Evolutionary conservation across 1,140 invertebrate genomes (phyloP), one percentile per base, ranked within the genome.

Genomic region (Aporrectodea caliginosa): DNA sequence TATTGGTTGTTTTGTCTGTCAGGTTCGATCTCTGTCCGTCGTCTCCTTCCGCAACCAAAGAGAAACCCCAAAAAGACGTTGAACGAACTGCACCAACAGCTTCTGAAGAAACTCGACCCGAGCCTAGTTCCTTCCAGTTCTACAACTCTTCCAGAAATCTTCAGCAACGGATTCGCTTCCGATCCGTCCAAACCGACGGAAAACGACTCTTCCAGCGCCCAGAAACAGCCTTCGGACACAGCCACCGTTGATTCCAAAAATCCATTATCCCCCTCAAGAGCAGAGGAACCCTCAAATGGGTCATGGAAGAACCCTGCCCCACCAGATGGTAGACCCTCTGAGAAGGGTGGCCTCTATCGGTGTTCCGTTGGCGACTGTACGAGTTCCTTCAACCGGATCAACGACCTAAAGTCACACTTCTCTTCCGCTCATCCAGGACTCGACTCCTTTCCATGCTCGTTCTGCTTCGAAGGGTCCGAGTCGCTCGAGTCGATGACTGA

Each of bases 401-500:
- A 58, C 22, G 43, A 58, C 43, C 22, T 58, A 22, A 58, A 58
- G 43, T 6, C 22, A 22, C 43, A 58, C 43, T 12, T 58, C 6
- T 12, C 6, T 58, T 6, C 6, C 22, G 43, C 6, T 12, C 43
- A 58, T 58, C 6, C 22, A 6, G 22, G 43, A 12, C 43, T 58
- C 43, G 22, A 32, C 31, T 22, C 1, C 73, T 75, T 75, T 69
- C 78, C 69, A 1, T 43, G 30, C 16, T 1, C 35, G 34, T 29
- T 30, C 2, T 16, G 31, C 31, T 81, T 34, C 6, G 72, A 73
- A 58, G 35, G 34, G 29, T 33, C 33, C 33, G 16, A 30, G 34
- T 1, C 0, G 80, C 79, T 80, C 77, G 78, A 78, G 6, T 22
- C 14, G 80, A 80, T 80, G 78, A 82, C 35, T 58, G 75, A 76